Percentiles rank a stretch among this genome's conserved stretches.
Evolutionary conservation across 2,888 invertebrate species (phyloP).

Genomic region (Drosophila nr. medialis): DNA sequence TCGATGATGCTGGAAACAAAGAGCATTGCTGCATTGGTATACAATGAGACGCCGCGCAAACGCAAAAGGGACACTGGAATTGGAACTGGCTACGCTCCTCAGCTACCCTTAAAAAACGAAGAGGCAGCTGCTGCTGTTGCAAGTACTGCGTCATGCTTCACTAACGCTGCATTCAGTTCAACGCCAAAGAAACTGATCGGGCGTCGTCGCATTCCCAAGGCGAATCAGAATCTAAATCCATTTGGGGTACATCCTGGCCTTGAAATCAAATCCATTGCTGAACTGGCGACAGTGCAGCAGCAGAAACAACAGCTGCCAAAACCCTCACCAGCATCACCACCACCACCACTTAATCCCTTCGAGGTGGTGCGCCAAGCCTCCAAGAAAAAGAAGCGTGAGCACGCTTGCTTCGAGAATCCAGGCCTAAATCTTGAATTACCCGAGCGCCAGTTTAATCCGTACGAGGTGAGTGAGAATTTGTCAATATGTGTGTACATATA

Average conservation of each 20-base stretch:
- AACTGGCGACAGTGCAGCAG: slow-evolving; percentile 54
- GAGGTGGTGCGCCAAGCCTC: slow-evolving; percentile 84
- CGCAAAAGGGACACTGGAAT: slow-evolving; percentile 81
- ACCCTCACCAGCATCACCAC: slow-evolving; percentile 20
- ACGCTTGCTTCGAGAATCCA: slow-evolving; percentile 83
- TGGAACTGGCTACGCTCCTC: slow-evolving; percentile 6
- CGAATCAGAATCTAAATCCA: slow-evolving; percentile 46
- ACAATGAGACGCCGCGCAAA: slow-evolving; percentile 80
- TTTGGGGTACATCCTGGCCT: slow-evolving; percentile 65
- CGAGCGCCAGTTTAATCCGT: slow-evolving; percentile 84
- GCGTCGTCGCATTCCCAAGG: slow-evolving; percentile 67
- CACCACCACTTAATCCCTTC: slow-evolving; percentile 77
- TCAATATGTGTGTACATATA: neutral
- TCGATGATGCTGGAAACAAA: slow-evolving; percentile 70
- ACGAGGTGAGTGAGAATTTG: slow-evolving; percentile 78
- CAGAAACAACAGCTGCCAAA: slow-evolving; percentile 2
- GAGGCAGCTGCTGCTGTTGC: slow-evolving; percentile 51
- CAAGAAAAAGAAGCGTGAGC: slow-evolving; percentile 83
- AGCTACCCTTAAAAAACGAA: slow-evolving; percentile 57
- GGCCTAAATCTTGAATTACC: slow-evolving; percentile 83
- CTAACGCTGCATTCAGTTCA: slow-evolving; percentile 83
- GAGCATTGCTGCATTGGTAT: slow-evolving; percentile 62
- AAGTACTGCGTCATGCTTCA: slow-evolving; percentile 74
- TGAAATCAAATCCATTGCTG: slow-evolving; percentile 83
- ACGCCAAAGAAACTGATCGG: slow-evolving; percentile 81